Evolutionary conservation across 2,888 invertebrate genomes (phyloP), one percentile per base, ranked within the genome.

Genomic region (Nemotelus pantherinus): DNA sequence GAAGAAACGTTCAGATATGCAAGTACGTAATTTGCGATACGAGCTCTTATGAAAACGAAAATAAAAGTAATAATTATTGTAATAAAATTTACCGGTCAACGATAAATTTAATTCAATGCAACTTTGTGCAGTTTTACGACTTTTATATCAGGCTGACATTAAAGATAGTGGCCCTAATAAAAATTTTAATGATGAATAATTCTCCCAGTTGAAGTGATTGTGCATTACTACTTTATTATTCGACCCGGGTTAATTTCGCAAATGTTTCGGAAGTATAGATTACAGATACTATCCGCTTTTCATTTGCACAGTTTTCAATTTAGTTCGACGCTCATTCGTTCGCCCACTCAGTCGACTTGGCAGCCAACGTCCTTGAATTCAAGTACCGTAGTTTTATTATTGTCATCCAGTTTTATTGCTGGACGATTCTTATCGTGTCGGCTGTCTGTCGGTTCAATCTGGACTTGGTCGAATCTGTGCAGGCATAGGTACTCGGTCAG

Each of bases 131-230:
- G n/a, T 50, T 74, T 74, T 74, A 74, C 74, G 74, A 74, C 39
- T 48, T 48, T 60, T 60, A 74, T 74, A 74, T 74, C 74, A 74
- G 60, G 47, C 74, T 47, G 50, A 74, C 74, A 74, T 74, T 74
- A 74, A 60, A 74, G 74, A 74, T 74, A 74, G 74, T 74, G 74
- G 48, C 74, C 74, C 74, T 74, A 74, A 74, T 74, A 74, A 74
- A 74, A 74, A 39, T 47, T 60, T 74, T 74, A 74, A 74, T 74
- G 58, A 72, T 72, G 72, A 58, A 72, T 72, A 72, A 58, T 72
- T 72, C 60, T 60, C 47, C 4, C 47, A 70, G 55, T 47, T 53
- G 43, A 60, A 55, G 55, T 55, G 50, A 50, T 70, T 55, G 70
- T 70, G 70, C 70, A 70, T 70, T 70, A 55, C 70, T 70, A 43